Evolutionary conservation across 2,888 invertebrate genomes (phyloP), one percentile per base, ranked within the genome.

Genomic region (Ormia ochracea): DNA sequence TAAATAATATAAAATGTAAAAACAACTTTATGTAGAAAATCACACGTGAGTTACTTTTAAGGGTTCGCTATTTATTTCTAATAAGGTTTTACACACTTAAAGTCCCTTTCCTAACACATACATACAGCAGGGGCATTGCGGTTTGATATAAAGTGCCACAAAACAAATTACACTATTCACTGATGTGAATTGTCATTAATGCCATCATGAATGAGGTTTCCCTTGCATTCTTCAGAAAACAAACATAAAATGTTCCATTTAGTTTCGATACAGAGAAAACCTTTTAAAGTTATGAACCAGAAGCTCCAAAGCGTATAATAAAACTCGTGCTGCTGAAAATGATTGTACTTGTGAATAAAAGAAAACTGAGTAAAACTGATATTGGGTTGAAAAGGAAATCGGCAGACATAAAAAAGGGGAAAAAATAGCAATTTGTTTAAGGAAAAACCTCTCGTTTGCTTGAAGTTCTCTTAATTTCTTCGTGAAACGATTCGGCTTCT

Each of bases 1-100:
- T 36, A n/a, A n/a, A n/a, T n/a, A 28, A 59, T 77, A 61, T 76
- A 36, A 48, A 52, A 61, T 50, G 58, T 56, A 76, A n/a, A n/a
- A n/a, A 70, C 63, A 70, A 70, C 48, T 65, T 58, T 56, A 50
- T 69, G 38, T 6, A 7, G 36, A 21, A 69, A 69, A 63, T 69
- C 54, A 58, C 61, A 63, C 61, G 63, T 48, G 23, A 41, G 54
- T 75, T 63, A 41, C 45, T 33, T 52, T 21, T 45, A 41, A n/a
- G 52, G 61, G 36, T 45, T 45, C 4, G 14, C 1, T 38, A 14
- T 50, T 10, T 26, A 9, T 26, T 58, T 63, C 33, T 48, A 63
- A 48, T 33, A 5, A 21, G 21, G 1, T n/a, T 48, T 21, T 43
- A 33, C n/a, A 21, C 31, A 63, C 33, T 63, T 65, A 65, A 10